Evolutionary conservation across 2,113 vertebrate genomes (phyloP).

Genomic region (Chitala chitala): DNA sequence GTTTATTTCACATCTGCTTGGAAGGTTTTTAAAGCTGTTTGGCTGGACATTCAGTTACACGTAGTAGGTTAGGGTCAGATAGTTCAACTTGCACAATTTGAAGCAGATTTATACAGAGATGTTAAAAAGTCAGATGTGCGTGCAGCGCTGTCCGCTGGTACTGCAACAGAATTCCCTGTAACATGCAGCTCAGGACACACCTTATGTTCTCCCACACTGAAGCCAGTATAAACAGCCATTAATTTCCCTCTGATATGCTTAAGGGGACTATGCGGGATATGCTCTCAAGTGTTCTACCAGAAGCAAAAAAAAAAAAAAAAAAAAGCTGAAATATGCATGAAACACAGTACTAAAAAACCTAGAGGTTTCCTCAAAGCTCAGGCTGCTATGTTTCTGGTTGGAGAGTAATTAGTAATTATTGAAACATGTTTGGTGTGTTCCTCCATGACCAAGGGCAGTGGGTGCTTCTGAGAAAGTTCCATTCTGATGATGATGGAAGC

Average conservation of each 20-base stretch:
- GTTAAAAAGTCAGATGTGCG: background rate
- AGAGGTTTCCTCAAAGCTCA: background rate
- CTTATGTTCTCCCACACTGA: background rate
- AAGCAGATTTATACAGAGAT: background rate
- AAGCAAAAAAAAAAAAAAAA: background rate
- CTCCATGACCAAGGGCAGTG: background rate
- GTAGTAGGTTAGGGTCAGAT: background rate
- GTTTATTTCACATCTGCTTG: constrained; percentile 11
- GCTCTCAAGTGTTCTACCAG: background rate
- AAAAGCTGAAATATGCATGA: background rate
- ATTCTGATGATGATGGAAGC: background rate
- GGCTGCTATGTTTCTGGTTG: background rate
- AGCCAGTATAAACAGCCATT: background rate
- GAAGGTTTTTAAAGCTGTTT: background rate
- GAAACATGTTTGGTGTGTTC: background rate
- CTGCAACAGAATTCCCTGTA: background rate
- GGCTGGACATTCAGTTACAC: constrained; percentile 2
- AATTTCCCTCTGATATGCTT: background rate
- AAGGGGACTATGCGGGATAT: background rate
- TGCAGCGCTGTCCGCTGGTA: background rate
- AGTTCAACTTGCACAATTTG: background rate
- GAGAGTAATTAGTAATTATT: too few relatives aligned
- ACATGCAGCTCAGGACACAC: background rate
- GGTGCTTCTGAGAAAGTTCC: background rate
- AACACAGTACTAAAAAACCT: background rate